These are phyloP conservation scores for Pogonocherus hispidulus DNA, from an alignment of 2,888 invertebrate species.

Conservation along the genomic window DNA sequence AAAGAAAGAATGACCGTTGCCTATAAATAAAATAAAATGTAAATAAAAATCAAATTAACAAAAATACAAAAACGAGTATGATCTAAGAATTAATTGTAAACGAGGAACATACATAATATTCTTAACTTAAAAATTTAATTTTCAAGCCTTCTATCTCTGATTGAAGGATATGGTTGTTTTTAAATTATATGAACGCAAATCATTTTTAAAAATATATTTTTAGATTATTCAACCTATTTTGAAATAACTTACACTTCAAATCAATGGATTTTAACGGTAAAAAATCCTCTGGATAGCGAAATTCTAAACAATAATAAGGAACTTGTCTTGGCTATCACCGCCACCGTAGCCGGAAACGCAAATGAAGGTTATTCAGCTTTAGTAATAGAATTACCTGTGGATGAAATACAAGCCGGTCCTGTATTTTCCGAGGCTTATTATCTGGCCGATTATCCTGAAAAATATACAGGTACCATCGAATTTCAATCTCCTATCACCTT, in stretches of 20 bases:
- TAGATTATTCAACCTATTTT: not conserved
- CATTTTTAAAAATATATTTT: no score
- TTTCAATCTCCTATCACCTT: conserved; percentile 4
- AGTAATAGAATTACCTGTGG: conserved; percentile 37
- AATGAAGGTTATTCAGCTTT: conserved; percentile 33
- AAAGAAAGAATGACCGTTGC: no score
- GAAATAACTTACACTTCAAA: not conserved
- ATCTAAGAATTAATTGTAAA: no score
- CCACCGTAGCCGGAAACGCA: conserved; percentile 3
- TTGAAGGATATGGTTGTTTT: no score
- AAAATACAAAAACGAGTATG: no score
- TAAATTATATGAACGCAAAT: no score
- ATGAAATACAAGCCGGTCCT: conserved; percentile 23
- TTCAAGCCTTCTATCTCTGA: no score
- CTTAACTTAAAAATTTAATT: no score
- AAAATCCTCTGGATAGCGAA: not conserved
- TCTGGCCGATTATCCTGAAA: conserved; percentile 42
- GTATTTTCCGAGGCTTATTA: conserved; percentile 47
- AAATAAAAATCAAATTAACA: no score
- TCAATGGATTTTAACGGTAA: conserved; percentile 10
- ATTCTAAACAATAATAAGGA: conserved; percentile 4
- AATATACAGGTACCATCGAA: conserved; percentile 16
- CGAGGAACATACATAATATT: no score
- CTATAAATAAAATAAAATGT: no score
- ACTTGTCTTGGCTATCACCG: conserved; percentile 21